Conservation (phyloP, 2,888 invertebrate genomes). For the Heteromurus nitidus region DNA sequence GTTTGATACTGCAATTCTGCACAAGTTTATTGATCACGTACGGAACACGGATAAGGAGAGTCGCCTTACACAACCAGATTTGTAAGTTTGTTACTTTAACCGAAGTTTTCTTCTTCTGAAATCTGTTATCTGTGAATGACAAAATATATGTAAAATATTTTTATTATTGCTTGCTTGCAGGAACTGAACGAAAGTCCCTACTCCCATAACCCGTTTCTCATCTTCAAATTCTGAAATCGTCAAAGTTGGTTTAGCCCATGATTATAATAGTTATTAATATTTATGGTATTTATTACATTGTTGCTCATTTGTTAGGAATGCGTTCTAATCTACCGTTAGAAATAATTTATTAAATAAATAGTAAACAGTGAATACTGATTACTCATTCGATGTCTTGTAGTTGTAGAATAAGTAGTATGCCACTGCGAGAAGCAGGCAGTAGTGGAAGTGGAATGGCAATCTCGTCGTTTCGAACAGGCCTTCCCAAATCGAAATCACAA, state of each 20-base stretch:
- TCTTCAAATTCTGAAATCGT: no score
- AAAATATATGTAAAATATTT: not conserved
- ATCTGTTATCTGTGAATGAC: not conserved
- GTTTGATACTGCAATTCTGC: slow-evolving; percentile 91
- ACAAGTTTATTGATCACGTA: slow-evolving; percentile 87
- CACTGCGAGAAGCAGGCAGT: not conserved
- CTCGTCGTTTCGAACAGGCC: slow-evolving; percentile 9
- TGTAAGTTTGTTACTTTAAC: slow-evolving; percentile 75
- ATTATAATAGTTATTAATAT: no score
- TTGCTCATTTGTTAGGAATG: no score
- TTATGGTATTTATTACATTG: no score
- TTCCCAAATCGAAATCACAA: not conserved
- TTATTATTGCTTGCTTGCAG: slow-evolving; percentile 6
- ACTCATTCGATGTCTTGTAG: no score
- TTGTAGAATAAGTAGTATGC: no score
- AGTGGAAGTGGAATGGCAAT: slow-evolving; percentile 24
- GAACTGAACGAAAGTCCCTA: slow-evolving; percentile 1
- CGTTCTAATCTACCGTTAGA: no score
- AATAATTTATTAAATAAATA: no score
- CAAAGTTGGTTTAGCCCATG: no score
- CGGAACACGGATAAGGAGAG: slow-evolving; percentile 84
- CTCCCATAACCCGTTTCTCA: no score
- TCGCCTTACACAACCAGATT: slow-evolving; percentile 83
- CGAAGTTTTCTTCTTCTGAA: not conserved
- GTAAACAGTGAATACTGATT: no score